A percentile compares a stretch with the other conserved stretches of the same genome.
These are phyloP conservation scores for Empis stercorea DNA, from an alignment of 2,888 invertebrate species.

Conservation along the genomic window DNA sequence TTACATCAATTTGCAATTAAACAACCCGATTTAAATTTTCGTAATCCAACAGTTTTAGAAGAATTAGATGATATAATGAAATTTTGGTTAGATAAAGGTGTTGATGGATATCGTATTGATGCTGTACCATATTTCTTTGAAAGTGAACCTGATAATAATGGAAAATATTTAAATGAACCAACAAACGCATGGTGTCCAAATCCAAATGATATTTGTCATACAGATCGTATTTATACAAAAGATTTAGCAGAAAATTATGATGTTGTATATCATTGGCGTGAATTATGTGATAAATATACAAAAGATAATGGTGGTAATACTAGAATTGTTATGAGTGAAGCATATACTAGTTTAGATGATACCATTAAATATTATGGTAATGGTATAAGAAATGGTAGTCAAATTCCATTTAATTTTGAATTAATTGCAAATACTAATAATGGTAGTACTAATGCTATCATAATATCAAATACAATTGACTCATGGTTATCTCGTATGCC, in stretches of 20 bases:
- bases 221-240: slow-evolving; percentile 45
- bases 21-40: slow-evolving; percentile 55
- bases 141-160: slow-evolving; percentile 19
- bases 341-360: slow-evolving; percentile 41
- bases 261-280: slow-evolving; percentile 43
- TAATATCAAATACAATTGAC: slow-evolving; percentile 40
- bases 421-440: slow-evolving; percentile 41
- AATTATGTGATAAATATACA: slow-evolving; percentile 40
- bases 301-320: slow-evolving; percentile 23
- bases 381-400: slow-evolving; percentile 35
- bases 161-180: slow-evolving; percentile 35
- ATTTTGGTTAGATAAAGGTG: slow-evolving; percentile 51
- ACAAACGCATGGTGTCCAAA: slow-evolving; percentile 22
- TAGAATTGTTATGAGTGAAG: slow-evolving; percentile 48
- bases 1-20: slow-evolving; percentile 47
- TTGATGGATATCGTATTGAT: slow-evolving; percentile 49
- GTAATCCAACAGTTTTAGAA: slow-evolving; percentile 37
- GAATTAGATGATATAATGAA: slow-evolving; percentile 44
- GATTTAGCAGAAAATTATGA: slow-evolving; percentile 46
- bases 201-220: slow-evolving; percentile 40
- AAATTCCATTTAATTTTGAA: slow-evolving; percentile 55
- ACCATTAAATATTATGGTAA: slow-evolving; percentile 50
- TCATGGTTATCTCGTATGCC: slow-evolving; percentile 49
- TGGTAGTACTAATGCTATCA: slow-evolving; percentile 35
- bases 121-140: slow-evolving; percentile 32